A percentile compares a stretch with the other conserved stretches of the same genome.
phyloP scores from a whole-genome alignment of 2,888 invertebrate species.

The Oligia strigilis region DNA sequence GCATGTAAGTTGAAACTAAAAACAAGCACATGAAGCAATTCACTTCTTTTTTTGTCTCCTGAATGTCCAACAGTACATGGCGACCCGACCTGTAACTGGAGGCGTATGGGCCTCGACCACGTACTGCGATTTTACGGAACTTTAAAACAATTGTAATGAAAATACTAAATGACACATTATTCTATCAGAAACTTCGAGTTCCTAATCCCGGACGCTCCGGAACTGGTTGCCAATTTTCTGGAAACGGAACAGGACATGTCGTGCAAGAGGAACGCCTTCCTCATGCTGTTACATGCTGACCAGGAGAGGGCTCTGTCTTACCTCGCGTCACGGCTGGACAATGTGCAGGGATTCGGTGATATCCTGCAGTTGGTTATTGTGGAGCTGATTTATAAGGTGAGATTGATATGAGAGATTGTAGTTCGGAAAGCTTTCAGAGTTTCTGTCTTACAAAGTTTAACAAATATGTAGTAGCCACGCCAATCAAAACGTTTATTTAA shows the following conservation, averaged over 20 bases:
- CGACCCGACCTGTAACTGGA: background rate
- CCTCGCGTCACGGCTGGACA: constrained; percentile 97
- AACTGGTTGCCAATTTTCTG: constrained; percentile 97
- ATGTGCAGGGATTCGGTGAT: constrained; percentile 98
- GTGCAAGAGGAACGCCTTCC: constrained; percentile 99
- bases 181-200: constrained; percentile 97
- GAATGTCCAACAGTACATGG: background rate
- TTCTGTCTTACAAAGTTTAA: background rate
- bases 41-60: background rate
- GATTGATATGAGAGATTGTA: background rate
- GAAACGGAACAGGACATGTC: constrained; percentile 99
- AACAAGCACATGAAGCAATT: background rate
- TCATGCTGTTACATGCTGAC: constrained; percentile 99
- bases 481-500: background rate
- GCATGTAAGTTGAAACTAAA: background rate
- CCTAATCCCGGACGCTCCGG: constrained; percentile 99
- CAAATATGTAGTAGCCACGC: background rate
- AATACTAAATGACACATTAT: background rate
- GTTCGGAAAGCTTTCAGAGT: background rate
- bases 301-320: constrained; percentile 98
- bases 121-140: background rate
- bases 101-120: background rate
- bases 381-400: constrained; percentile 99
- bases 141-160: background rate
- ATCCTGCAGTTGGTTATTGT: constrained; percentile 99